phyloP scores from a whole-genome alignment of 2,797 vertebrate species.

The Lutjanus campechanus region DNA sequence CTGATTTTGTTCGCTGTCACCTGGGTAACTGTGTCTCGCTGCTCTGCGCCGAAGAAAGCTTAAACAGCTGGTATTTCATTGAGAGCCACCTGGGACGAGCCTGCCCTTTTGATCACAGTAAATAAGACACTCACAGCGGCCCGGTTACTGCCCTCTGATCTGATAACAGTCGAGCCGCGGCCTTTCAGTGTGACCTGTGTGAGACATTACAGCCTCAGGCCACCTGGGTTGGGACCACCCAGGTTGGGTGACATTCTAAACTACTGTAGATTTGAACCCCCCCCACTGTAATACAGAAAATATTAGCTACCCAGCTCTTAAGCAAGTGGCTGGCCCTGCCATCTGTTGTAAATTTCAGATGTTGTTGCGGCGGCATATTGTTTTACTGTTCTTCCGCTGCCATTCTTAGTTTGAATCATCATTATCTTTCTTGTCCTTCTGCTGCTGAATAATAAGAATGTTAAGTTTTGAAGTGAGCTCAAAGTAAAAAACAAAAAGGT shows the following conservation, averaged over 20 bases:
- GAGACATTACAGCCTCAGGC: slow-evolving; percentile 23
- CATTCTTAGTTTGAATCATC: background rate
- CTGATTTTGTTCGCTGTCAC: background rate
- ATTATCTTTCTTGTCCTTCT: background rate
- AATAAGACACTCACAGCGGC: slow-evolving; percentile 29
- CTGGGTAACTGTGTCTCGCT: background rate
- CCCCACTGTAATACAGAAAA: slow-evolving; percentile 2
- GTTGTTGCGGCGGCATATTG: background rate
- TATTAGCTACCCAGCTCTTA: background rate
- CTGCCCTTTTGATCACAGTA: slow-evolving; percentile 16
- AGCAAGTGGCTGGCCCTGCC: background rate
- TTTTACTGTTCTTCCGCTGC: background rate
- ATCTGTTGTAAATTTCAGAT: background rate
- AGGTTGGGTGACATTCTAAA: slow-evolving; percentile 10
- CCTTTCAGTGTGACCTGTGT: slow-evolving; percentile 36
- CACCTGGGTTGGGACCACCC: slow-evolving; percentile 38
- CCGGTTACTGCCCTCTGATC: slow-evolving; percentile 34
- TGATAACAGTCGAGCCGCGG: slow-evolving; percentile 8
- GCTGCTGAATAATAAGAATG: background rate
- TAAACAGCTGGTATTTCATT: slow-evolving; percentile 29
- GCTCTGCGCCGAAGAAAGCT: background rate
- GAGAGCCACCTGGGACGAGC: slow-evolving; percentile 25
- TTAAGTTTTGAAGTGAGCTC: background rate
- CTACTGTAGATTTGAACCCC: slow-evolving; percentile 4
- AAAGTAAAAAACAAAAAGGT: slow-evolving; percentile 16